Percentiles rank a stretch among this genome's conserved stretches.
Evolutionary conservation across 2,888 invertebrate genomes (phyloP).

Genomic region (Pogonocherus hispidulus): DNA sequence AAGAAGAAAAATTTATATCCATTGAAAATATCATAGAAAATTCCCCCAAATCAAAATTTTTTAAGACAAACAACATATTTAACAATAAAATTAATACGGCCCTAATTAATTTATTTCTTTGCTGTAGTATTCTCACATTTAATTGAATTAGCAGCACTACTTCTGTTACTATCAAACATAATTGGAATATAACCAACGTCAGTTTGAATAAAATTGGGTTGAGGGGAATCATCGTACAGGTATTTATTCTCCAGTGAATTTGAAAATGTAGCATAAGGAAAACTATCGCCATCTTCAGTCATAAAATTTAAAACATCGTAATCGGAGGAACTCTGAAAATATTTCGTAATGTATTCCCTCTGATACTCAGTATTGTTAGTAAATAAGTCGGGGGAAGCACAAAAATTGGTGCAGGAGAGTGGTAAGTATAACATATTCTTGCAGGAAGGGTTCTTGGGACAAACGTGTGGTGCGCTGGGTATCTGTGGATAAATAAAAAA

Average conservation of each 20-base stretch:
- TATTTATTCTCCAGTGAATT: constrained; percentile 25
- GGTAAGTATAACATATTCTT: constrained; percentile 51
- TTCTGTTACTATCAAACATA: constrained; percentile 41
- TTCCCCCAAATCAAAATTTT: no score
- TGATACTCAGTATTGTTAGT: constrained; percentile 56
- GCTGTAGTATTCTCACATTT: constrained; percentile 5
- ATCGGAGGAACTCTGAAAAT: constrained; percentile 57
- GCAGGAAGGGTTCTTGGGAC: constrained; percentile 36
- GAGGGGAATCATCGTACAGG: constrained; percentile 41
- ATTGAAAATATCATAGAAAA: no score
- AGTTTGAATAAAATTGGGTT: constrained; percentile 53
- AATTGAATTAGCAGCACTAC: background rate
- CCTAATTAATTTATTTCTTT: constrained; percentile 9
- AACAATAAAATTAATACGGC: no score
- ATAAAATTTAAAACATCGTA: constrained; percentile 56
- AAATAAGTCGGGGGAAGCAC: constrained; percentile 56
- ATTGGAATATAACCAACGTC: constrained; percentile 56
- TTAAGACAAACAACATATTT: no score
- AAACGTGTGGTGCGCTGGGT: background rate
- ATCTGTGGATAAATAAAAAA: background rate
- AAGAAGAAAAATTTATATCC: no score
- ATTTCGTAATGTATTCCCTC: constrained; percentile 57
- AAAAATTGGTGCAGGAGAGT: constrained; percentile 54
- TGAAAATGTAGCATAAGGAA: constrained; percentile 57
- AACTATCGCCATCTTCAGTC: constrained; percentile 56